Percentiles rank a stretch among this genome's conserved stretches.
Evolutionary conservation across 2,113 vertebrate species (phyloP).

Genomic region (Atlantisia rogersi): DNA sequence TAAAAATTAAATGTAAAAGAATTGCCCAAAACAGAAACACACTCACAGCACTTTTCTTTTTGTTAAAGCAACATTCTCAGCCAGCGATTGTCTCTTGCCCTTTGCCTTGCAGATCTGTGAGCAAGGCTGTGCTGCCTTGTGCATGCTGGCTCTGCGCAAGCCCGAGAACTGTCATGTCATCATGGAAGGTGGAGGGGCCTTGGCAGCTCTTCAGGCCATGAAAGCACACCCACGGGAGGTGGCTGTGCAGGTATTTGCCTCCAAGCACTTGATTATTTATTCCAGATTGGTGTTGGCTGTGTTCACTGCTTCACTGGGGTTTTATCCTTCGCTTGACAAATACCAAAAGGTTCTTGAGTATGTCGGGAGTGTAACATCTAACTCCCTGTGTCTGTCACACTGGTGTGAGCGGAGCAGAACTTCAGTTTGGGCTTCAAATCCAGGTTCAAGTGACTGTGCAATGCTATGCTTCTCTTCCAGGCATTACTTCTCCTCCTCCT

Average conservation of each 20-base stretch:
- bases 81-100: neutral
- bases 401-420: neutral
- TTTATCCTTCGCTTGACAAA: neutral
- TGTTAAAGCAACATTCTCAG: neutral
- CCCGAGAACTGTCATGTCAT: slow-evolving; percentile 89
- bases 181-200: slow-evolving; percentile 87
- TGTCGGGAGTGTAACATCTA: neutral
- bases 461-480: neutral
- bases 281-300: neutral
- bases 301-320: rapidly evolving
- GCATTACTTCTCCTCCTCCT: neutral
- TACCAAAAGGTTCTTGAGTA: rapidly evolving
- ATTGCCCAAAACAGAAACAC: rapidly evolving
- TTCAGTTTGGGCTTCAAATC: neutral
- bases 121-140: slow-evolving; percentile 89
- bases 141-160: slow-evolving; percentile 89
- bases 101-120: slow-evolving; percentile 86
- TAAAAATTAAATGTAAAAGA: rapidly evolving
- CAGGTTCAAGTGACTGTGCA: neutral
- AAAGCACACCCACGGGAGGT: slow-evolving; percentile 79
- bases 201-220: slow-evolving; percentile 91
- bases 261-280: rapidly evolving
- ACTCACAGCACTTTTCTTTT: rapidly evolving
- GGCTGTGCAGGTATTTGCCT: slow-evolving; percentile 85
- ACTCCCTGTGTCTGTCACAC: rapidly evolving